Base-by-base conservation (phyloP, 1,140 invertebrate species). In the Apis laboriosa region DNA sequence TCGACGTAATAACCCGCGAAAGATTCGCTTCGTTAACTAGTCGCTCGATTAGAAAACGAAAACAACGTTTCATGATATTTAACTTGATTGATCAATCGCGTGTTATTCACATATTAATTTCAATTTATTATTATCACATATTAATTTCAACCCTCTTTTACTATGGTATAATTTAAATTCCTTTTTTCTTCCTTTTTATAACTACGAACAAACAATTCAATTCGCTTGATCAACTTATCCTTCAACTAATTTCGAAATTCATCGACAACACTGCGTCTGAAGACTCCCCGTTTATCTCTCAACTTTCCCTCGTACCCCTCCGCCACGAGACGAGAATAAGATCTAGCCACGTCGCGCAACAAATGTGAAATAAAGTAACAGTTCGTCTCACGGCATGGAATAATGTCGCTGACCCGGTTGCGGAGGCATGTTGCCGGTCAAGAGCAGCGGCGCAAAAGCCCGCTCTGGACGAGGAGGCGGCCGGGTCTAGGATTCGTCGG, bases 381-480 rank as follows among this genome's bases (percentile, higher is more conserved):
- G 63, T 60, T 53, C 64, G 72, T 80, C 68, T 51, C 7, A 49
- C 24, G 61, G 28, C 24, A 68, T 68, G 73, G 60, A 77, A 64
- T 67, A 74, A 63, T 74, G 78, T 77, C 51, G 74, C 56, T 70
- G 76, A 61, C 61, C 53, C 83, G 70, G 58, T 83, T 68, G 80
- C 74, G 71, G 71, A 34, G n/a, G 68, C 64, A 28, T 74, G 84
- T 60, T 72, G 60, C 70, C 70, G 60, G 61, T 82, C 68, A 77
- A 80, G 56, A 82, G 72, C 68, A 86, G 66, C 72, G 34, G 60
- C 66, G 70, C 80, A 77, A 82, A 87, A 87, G 80, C 77, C 64
- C 68, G 34, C 34, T 34, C 49, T 19, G 28, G 56, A 60, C 49
- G 68, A 17, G 56, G 71, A 12, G n/a, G 60, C 73, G 28, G 11